Percentiles rank a stretch among this genome's conserved stretches.
These are phyloP conservation scores for Choristoneura rosaceana DNA, from an alignment of 2,888 invertebrate genomes.

Conservation along the genomic window DNA sequence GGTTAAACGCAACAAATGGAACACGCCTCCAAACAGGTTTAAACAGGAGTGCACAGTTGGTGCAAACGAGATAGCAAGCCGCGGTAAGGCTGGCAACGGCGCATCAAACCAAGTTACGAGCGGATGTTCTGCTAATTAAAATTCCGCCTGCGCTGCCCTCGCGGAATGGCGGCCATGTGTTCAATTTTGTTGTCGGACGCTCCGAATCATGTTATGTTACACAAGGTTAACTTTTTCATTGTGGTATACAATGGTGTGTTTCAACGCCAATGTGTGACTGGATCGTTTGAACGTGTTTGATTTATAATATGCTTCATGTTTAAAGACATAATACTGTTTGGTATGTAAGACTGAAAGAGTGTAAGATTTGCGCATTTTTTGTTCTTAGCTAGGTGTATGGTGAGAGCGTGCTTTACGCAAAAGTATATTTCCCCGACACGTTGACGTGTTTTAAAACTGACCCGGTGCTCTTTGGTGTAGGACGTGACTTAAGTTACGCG, in stretches of 20 bases:
- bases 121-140: constrained; percentile 86
- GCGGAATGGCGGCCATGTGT: constrained; percentile 85
- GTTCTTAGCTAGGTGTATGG: constrained; percentile 58
- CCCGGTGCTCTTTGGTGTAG: constrained; percentile 82
- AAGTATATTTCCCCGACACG: constrained; percentile 62
- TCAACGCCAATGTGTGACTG: constrained; percentile 56
- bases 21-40: constrained; percentile 49
- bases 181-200: constrained; percentile 74
- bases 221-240: constrained; percentile 81
- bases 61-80: constrained; percentile 66
- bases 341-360: constrained; percentile 74
- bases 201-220: constrained; percentile 81
- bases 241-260: constrained; percentile 62
- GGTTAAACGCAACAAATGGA: constrained; percentile 41
- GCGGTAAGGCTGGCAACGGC: constrained; percentile 76
- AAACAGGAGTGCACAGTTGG: constrained; percentile 58
- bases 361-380: constrained; percentile 62
- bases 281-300: constrained; percentile 57
- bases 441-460: constrained; percentile 74
- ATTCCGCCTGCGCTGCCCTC: constrained; percentile 86
- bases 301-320: constrained; percentile 63
- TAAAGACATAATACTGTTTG: constrained; percentile 58
- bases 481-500: constrained; percentile 75
- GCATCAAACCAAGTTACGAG: constrained; percentile 79
- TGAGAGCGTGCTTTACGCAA: constrained; percentile 63